Evolutionary conservation across 2,797 vertebrate species (phyloP), one percentile per base, ranked within the genome.

Genomic region (Acropternis orthonyx): DNA sequence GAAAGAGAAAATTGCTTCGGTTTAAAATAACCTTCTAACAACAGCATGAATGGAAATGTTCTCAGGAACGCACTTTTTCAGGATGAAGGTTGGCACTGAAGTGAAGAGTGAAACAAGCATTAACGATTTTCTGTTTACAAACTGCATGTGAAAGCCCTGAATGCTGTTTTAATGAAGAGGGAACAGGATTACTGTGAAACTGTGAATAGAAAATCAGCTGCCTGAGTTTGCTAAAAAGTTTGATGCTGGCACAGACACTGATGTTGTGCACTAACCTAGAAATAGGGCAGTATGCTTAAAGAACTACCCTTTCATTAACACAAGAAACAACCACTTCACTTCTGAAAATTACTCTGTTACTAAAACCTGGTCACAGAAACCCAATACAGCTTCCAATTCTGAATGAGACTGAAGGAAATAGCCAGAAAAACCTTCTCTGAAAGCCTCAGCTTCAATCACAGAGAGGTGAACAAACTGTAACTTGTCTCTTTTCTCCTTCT

Each of bases 11-110:
- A 59, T 16, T 26, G 16, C 39, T 46, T 1, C 7, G 28, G 46
- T 84, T 93, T 91, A 51, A 92, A 95, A 75, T n/a, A 59, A 77
- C 39, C 80, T 94, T 85, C 63, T 65, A 83, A 82, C 56, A 88
- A 88, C 74, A 92, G 81, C 44, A 43, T 74, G 75, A 80, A 63
- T 39, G 63, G 43, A 81, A 91, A 54, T 5, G 28, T 62, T 95
- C 89, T 73, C 78, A 79, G 11, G 78, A 77, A 66, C 48, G 15
- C 39, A 84, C 58, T 68, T 92, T 75, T 91, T 75, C 46, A 69
- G 83, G 69, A 83, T 1, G 28, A 94, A 83, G 59, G 32, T 34
- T 89, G 51, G 54, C 77, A 73, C n/a, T 26, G 54, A 58, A 83
- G 55, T 27, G 49, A 95, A 54, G 63, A 76, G 48, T 11, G 51